Evolutionary conservation across 2,888 invertebrate genomes (phyloP), one percentile per base, ranked within the genome.

Genomic region (Arctia plantaginis): DNA sequence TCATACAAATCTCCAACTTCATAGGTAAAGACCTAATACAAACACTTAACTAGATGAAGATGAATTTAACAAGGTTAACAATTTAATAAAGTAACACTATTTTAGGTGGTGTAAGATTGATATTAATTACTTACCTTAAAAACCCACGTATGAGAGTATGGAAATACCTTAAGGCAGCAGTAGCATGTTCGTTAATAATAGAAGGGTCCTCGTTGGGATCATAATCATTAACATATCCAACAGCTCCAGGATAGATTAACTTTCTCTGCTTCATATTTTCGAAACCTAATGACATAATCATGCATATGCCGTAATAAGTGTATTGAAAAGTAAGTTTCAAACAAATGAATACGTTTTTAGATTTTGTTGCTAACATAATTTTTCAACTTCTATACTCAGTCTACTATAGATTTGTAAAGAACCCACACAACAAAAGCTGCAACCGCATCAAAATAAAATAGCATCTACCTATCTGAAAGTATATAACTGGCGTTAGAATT

Each of bases 151-250:
- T 97, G 67, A 97, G 92, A 0, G 97, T 96, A 87, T 98, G 98
- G 96, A 97, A 97, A 87, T 97, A 97, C 91, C 98, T 96, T 89
- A 97, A 97, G 8, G 97, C 97, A 13, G 97, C 97, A 0, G 96
- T 97, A 3, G 97, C 97, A 84, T 97, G 97, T 81, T 97, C 97
- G 79, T 97, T 97, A 71, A 97, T 89, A 0, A 97, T 93, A 12
- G 96, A 96, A 0, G 97, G 97, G 86, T 97, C 96, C 0, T 97
- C 97, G 47, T 92, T 91, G 0, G 96, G 96, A 80, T 97, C 96
- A 90, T 97, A 98, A 88, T 98, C 97, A 83, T 97, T 96, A 20
- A 97, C 95, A 12, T 93, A 93, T 2, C 95, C 92, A 1, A 96
- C 96, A 0, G 27, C 39, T 10, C 20, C 39, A 12, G 96, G 93